Conservation (phyloP, 2,797 vertebrate genomes). For the Antrozous pallidus region DNA sequence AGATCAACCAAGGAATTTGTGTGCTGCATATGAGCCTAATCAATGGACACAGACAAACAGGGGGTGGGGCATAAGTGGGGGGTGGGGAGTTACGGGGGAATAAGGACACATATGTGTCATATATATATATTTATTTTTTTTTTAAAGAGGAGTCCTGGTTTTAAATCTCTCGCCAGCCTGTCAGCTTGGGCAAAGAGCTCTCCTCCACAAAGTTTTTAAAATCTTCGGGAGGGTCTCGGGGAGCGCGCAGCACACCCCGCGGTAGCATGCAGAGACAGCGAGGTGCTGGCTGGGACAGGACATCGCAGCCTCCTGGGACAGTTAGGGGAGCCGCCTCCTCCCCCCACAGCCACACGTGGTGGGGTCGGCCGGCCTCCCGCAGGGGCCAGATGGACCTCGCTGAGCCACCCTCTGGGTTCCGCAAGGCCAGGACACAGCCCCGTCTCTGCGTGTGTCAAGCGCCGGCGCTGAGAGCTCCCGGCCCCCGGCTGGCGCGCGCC, state of each 20-base stretch:
- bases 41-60: too few species aligned
- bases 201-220: not conserved
- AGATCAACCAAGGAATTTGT: too few species aligned
- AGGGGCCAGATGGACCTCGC: not conserved
- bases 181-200: not conserved
- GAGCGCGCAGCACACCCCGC: fast-evolving
- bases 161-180: not conserved
- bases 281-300: too few species aligned
- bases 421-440: not conserved
- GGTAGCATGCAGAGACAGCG: not conserved
- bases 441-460: not conserved
- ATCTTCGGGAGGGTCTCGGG: not conserved
- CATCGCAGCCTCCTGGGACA: too few species aligned
- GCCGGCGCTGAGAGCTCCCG: fast-evolving
- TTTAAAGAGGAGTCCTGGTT: not conserved
- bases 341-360: not conserved
- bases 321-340: not conserved
- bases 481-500: too few species aligned
- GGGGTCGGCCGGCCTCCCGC: not conserved
- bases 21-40: too few species aligned
- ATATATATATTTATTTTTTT: too few species aligned
- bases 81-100: too few species aligned
- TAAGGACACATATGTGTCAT: too few species aligned
- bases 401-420: not conserved
- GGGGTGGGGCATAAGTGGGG: too few species aligned